Base-by-base conservation (phyloP, 2,888 invertebrate genomes). In the Brassicogethes aeneus region DNA sequence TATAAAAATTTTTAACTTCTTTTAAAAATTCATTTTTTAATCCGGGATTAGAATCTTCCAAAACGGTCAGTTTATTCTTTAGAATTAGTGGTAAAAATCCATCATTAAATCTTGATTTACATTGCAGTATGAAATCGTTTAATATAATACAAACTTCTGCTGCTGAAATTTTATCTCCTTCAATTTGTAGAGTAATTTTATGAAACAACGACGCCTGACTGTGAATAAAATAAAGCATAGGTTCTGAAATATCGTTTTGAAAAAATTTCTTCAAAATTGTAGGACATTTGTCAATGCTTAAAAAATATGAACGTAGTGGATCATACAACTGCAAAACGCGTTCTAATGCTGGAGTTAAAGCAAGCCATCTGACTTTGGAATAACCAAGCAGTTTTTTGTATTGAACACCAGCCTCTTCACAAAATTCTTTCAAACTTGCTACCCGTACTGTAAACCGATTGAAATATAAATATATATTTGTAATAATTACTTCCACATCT, bases 261-360 rank as follows among this genome's bases (percentile, higher is more conserved):
- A 58, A 57, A 44, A 57, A 53, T 34, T 40, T 39, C 36, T 51
- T 44, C 41, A 56, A 42, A 42, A 56, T 46, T 50, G 40, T 50
- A 35, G 56, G 54, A 49, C 49, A 53, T 49, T 54, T 55, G 37
- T 53, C 52, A 23, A 52, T 34, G 36, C 50, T 51, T 47, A 54
- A 46, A 49, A n/a, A n/a, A n/a, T n/a, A n/a, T n/a, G n/a, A n/a
- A n/a, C n/a, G n/a, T n/a, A n/a, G n/a, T n/a, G n/a, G n/a, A n/a
- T n/a, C n/a, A n/a, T n/a, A n/a, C n/a, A n/a, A n/a, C n/a, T n/a
- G n/a, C n/a, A n/a, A n/a, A n/a, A n/a, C n/a, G n/a, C n/a, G n/a
- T n/a, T n/a, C n/a, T n/a, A n/a, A n/a, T n/a, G n/a, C n/a, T n/a
- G n/a, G n/a, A n/a, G n/a, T n/a, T n/a, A n/a, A n/a, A n/a, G n/a